Evolutionary conservation across 2,113 vertebrate species (phyloP).

Genomic region (Nycticorax nycticorax): DNA sequence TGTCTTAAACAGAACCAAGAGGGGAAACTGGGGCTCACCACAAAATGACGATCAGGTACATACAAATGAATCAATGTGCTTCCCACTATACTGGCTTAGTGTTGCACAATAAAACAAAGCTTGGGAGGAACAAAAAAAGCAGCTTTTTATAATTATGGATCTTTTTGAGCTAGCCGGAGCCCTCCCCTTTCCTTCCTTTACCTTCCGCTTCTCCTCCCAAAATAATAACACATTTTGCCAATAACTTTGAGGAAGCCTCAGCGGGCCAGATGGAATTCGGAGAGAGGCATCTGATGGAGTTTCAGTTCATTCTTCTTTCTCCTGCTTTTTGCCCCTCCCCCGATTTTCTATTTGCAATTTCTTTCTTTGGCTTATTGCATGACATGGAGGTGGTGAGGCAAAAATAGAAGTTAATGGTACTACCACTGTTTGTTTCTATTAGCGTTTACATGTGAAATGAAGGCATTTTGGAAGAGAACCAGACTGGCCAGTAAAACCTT

Average conservation of each 20-base stretch:
- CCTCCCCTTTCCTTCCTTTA: slow-evolving; percentile 54
- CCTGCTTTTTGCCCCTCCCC: background rate
- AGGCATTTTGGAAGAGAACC: slow-evolving; percentile 61
- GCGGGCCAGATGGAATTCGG: slow-evolving; percentile 13
- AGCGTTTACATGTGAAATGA: slow-evolving; percentile 48
- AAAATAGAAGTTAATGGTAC: slow-evolving; percentile 60
- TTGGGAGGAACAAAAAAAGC: background rate
- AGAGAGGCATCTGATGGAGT: background rate
- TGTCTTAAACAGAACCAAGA: background rate
- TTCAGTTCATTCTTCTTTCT: background rate
- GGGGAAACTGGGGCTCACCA: background rate
- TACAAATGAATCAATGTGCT: background rate
- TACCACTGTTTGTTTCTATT: slow-evolving; percentile 61
- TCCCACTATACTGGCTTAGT: background rate
- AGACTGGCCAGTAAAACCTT: slow-evolving; percentile 65
- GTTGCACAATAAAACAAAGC: background rate
- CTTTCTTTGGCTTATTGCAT: slow-evolving; percentile 8
- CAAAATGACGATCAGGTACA: background rate
- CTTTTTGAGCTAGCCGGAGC: background rate
- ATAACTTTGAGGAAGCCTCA: slow-evolving; percentile 32
- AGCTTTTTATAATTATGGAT: slow-evolving; percentile 36
- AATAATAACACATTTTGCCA: slow-evolving; percentile 56
- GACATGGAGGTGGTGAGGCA: background rate
- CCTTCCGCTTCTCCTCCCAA: slow-evolving; percentile 30
- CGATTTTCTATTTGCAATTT: background rate